A percentile compares a stretch with the other conserved stretches of the same genome.
Evolutionary conservation across 2,797 vertebrate species (phyloP).

Genomic region (Capromys pilorides): DNA sequence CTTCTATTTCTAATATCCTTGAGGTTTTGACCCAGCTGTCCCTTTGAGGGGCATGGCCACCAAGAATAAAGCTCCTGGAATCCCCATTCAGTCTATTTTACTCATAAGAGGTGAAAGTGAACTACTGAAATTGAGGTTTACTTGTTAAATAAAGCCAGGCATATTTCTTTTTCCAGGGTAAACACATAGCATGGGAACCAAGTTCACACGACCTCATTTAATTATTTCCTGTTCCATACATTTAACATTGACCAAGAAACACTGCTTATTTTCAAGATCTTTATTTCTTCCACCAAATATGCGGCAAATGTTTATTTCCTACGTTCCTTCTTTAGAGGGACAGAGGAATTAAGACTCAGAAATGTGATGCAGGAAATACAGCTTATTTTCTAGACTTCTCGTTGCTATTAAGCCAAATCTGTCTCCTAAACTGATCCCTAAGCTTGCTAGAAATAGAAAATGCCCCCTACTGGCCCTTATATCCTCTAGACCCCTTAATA

Average conservation of each 20-base stretch:
- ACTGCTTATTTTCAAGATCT: not conserved
- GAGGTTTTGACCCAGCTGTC: not conserved
- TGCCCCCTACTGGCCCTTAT: not conserved
- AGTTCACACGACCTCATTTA: not conserved
- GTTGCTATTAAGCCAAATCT: not conserved
- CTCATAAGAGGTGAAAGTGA: not conserved
- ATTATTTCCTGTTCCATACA: conserved; percentile 9
- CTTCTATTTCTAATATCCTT: not conserved
- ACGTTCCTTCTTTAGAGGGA: not conserved
- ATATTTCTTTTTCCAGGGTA: not conserved
- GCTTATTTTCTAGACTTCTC: not conserved
- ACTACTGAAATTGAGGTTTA: not conserved
- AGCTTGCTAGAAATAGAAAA: not conserved
- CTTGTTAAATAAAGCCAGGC: not conserved
- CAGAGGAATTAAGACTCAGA: conserved; percentile 11
- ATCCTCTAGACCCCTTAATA: not conserved
- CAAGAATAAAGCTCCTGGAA: not conserved
- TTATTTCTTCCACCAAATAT: not conserved
- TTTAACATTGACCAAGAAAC: conserved; percentile 20
- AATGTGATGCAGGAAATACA: not conserved
- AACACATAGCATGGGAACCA: not conserved
- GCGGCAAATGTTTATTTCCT: conserved; percentile 8
- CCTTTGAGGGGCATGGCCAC: not conserved
- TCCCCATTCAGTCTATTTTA: not conserved
- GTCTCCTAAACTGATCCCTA: not conserved